phyloP scores from a whole-genome alignment of 2,797 vertebrate species.

The Sebastes wilsoni region DNA sequence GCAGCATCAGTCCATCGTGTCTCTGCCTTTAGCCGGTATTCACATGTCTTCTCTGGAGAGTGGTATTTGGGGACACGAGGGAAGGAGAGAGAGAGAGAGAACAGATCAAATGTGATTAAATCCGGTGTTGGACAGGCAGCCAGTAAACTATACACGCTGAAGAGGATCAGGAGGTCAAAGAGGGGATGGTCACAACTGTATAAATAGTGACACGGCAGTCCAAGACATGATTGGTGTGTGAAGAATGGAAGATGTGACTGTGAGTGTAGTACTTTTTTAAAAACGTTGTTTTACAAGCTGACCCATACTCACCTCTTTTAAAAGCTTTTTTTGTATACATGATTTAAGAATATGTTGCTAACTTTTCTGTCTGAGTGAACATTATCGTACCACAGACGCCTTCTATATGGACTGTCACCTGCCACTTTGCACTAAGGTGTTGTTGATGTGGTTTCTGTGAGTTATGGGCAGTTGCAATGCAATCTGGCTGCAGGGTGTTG shows the following conservation, averaged over 20 bases:
- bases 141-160: conserved; percentile 46
- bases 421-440: background rate
- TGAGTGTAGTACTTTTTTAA: background rate
- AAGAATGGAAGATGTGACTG: background rate
- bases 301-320: background rate
- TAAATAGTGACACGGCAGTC: conserved; percentile 43
- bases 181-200: conserved; percentile 59
- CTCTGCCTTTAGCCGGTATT: conserved; percentile 21
- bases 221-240: conserved; percentile 23
- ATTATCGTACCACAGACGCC: background rate
- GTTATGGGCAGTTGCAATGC: conserved; percentile 43
- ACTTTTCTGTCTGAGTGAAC: background rate
- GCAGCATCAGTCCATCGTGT: conserved; percentile 7
- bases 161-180: conserved; percentile 40
- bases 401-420: background rate
- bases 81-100: conserved; percentile 1
- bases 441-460: conserved; percentile 17
- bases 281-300: background rate
- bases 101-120: conserved; percentile 51
- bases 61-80: conserved; percentile 6
- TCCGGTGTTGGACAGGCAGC: conserved; percentile 30
- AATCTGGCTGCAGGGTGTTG: conserved; percentile 38
- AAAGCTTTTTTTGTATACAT: background rate
- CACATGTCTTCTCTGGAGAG: background rate
- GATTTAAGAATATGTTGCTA: background rate